Percentiles rank a stretch among this genome's conserved stretches.
These are phyloP conservation scores for Julus scandinavius DNA, from an alignment of 2,888 invertebrate species.

Conservation along the genomic window DNA sequence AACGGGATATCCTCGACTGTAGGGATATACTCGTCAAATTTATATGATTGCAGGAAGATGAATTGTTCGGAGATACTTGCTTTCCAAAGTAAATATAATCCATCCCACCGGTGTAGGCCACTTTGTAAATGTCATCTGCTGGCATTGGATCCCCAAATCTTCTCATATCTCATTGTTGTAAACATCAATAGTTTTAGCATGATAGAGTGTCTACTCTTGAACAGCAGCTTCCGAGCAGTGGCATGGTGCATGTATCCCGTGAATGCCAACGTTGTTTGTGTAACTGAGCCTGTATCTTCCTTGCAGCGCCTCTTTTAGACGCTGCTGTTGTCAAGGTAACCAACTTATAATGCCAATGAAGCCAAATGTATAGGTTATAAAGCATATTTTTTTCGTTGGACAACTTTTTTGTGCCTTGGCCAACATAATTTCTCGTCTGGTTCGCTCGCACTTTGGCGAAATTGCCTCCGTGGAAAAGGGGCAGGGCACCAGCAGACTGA, in stretches of 20 bases:
- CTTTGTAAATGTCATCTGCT: constrained; percentile 27
- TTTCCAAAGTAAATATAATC: constrained; percentile 33
- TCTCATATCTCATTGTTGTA: neutral
- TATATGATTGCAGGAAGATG: neutral
- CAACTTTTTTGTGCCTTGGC: neutral
- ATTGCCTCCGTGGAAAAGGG: constrained; percentile 3
- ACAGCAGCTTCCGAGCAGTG: neutral
- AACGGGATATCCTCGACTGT: neutral
- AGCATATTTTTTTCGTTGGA: constrained; percentile 16
- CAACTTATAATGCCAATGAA: constrained; percentile 27
- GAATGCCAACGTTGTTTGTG: constrained; percentile 21
- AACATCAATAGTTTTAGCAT: constrained; percentile 9
- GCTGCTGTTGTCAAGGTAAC: constrained; percentile 4
- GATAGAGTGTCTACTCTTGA: neutral
- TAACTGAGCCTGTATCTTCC: constrained; percentile 23
- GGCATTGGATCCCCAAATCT: constrained; percentile 27
- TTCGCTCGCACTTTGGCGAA: constrained; percentile 18
- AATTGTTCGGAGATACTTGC: constrained; percentile 27
- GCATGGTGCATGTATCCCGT: neutral
- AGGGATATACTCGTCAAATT: neutral
- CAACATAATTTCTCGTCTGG: constrained; percentile 20
- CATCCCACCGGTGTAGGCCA: constrained; percentile 21
- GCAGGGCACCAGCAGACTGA: neutral
- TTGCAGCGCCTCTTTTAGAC: constrained; percentile 1
- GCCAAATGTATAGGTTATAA: constrained; percentile 16